Base-by-base conservation (phyloP, 2,888 invertebrate species). In the Protodeltote pygarga region DNA sequence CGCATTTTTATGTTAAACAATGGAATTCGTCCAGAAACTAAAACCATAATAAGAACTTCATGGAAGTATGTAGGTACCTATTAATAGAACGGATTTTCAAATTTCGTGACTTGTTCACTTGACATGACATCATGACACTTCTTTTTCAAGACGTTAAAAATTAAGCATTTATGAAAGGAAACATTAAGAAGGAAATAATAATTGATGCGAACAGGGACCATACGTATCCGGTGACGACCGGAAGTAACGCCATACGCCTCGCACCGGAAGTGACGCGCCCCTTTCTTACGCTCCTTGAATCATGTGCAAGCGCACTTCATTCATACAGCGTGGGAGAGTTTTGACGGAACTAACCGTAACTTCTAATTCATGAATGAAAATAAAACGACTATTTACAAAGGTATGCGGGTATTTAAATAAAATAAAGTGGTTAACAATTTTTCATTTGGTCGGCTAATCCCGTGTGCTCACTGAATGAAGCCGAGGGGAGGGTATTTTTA, bases 181-280 rank as follows among this genome's bases (percentile, higher is more conserved):
- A 79, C 82, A 75, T 79, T 83, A 84, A 83, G 83, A 84, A 86
- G 87, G 87, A 88, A 89, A 88, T 84, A 85, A 86, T 87, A 89
- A 89, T 89, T 87, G 85, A 85, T 82, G 76, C 79, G 76, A 83
- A 79, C 81, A 81, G 83, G 83, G 83, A 85, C 83, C 88, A 85
- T 75, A 71, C 79, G 84, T 81, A 81, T 90, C 90, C 90, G 86
- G 82, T 77, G 85, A 74, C 80, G 72, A 71, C 71, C 85, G 88
- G 89, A 87, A 89, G 86, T 85, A 82, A 72, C 80, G 81, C 84
- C 86, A 87, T 85, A 85, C 82, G 85, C 77, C 77, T 75, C 75
- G 73, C 79, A 65, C 79, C 86, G 90, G 92, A 90, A 89, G 84
- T 85, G 81, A 82, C 83, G 81, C 76, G 86, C 84, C 89, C 89